Base-by-base conservation (phyloP, 2,797 vertebrate species). In the Prionace glauca region DNA sequence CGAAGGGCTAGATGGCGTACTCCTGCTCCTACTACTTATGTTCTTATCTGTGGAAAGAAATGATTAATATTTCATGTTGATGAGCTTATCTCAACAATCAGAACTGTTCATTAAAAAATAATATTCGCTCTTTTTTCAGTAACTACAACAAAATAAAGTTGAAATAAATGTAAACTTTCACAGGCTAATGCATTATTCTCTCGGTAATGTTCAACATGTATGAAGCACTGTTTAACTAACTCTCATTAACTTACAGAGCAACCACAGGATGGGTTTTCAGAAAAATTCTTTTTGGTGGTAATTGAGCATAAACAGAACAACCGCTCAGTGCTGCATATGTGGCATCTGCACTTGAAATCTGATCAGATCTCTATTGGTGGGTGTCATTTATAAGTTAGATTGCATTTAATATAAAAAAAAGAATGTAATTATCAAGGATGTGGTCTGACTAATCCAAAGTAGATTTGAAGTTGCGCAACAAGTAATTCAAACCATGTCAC, bases 271-370 rank as follows among this genome's bases (percentile, higher is more conserved):
- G 96, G 97, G 94, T 99, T 99, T 97, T 99, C 98, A 0, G 98
- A 98, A 96, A 98, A 98, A 65, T 99, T 99, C 97, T 99, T 99
- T 97, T 97, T 99, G 96, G 98, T 99, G 97, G 99, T 99, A 96
- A 97, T 99, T 92, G 99, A 99, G 96, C 97, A 97, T 84, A 97
- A 98, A 18, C 97, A 97, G 95, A 97, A 97, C 3, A 98, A 97
- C 81, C 97, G 91, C 95, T 99, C 99, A 0, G 96, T 99, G n/a
- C 97, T 99, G 67, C 99, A 98, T 96, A 99, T 99, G 99, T 99
- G 99, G 99, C 98, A 98, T 97, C 98, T 99, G 62, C 98, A 99
- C 97, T 98, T 99, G 96, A 98, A 97, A 94, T 99, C 99, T 56
- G 96, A 97, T 96, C 98, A 98, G 3, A 98, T 99, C 95, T 98